Evolutionary conservation across 2,888 invertebrate species (phyloP), one percentile per base, ranked within the genome.

Genomic region (Stegophylla sp.): DNA sequence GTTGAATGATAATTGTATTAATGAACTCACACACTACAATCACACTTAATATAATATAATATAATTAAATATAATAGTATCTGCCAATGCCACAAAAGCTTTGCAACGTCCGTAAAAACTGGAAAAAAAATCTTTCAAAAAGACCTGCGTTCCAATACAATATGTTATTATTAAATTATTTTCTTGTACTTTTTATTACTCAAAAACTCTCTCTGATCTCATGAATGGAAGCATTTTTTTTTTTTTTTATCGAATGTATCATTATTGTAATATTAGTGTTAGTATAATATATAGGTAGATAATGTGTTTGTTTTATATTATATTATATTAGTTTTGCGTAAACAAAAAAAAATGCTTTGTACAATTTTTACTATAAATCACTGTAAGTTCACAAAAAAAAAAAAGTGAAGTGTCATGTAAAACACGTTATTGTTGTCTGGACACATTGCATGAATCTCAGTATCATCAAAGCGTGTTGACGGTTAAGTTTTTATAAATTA

Each of bases 151-250:
- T 15, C 7, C 45, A 45, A 45, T 2, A 12, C 45, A 12, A 9
- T 1, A 10, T 13, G 12, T 2, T 45, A 15, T 9, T n/a, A 15
- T 13, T 28, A 4, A 12, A 48, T 34, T 28, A 48, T 67, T 56
- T 77, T 59, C 67, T 26, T 5, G 56, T 56, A 76, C 56, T 67
- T 67, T 66, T 75, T 53, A 66, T 67, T 77, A 77, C 59, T 67
- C 56, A 43, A 45, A 77, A 45, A 59, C 28, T 34, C 20, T 71
- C 53, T 7, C 43, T 77, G 77, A 77, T 77, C 77, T 77, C 75
- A 75, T 28, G 23, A 51, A 75, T 64, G 56, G 45, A 67, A 67
- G 45, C 67, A 56, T 67, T 75, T 51, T 66, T 26, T 28, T 45
- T 64, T 75, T 63, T 51, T 10, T 63, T 48, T 51, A n/a, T 64